These are phyloP conservation scores for Daktulosphaira vitifoliae DNA, from an alignment of 1,140 invertebrate species.

Conservation along the genomic window DNA sequence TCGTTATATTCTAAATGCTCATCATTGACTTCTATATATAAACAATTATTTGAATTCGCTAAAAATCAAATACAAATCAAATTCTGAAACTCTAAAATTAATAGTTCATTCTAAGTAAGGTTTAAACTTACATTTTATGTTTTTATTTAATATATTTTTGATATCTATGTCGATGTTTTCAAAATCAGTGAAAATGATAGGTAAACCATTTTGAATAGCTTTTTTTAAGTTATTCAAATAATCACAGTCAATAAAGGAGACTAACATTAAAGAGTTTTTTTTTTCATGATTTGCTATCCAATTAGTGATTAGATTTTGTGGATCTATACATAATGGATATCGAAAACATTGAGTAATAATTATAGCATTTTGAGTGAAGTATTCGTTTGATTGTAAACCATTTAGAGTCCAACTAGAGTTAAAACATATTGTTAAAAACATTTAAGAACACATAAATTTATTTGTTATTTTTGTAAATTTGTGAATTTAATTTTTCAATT, in stretches of 20 bases:
- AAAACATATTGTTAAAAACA: too few species aligned
- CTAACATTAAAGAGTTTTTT: constrained; percentile 47
- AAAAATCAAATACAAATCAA: neutral
- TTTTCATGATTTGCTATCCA: constrained; percentile 81
- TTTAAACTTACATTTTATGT: constrained; percentile 51
- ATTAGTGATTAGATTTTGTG: constrained; percentile 64
- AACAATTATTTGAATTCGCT: neutral
- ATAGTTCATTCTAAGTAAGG: too few species aligned
- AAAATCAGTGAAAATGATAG: constrained; percentile 78
- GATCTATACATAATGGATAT: constrained; percentile 84
- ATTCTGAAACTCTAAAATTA: too few species aligned
- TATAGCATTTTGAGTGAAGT: constrained; percentile 87
- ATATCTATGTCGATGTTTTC: constrained; percentile 85
- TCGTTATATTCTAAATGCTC: neutral
- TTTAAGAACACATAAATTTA: too few species aligned
- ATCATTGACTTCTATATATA: neutral
- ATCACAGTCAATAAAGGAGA: constrained; percentile 73
- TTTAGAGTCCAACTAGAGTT: neutral
- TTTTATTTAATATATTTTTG: constrained; percentile 78
- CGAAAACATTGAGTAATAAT: constrained; percentile 64
- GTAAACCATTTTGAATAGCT: constrained; percentile 76
- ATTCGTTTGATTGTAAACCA: constrained; percentile 50
- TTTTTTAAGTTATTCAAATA: constrained; percentile 78
- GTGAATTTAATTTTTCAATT: too few species aligned
- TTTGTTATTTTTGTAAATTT: too few species aligned